Evolutionary conservation across 2,888 invertebrate species (phyloP), one percentile per base, ranked within the genome.

Genomic region (Phyllotreta striolata): DNA sequence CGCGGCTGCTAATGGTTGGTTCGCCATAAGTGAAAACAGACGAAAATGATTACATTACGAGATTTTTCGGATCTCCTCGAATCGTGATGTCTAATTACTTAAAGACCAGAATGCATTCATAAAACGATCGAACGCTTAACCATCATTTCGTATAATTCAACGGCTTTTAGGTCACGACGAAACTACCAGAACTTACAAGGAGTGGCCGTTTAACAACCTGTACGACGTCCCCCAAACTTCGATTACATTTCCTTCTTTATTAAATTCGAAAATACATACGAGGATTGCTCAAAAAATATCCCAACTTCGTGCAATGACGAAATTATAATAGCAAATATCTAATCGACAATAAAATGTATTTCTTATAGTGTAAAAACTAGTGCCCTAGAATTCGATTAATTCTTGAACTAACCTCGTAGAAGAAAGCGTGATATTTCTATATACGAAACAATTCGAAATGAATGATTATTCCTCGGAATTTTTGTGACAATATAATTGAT

Each of bases 11-110:
- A 62, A 65, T 64, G 44, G 64, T 69, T 69, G 64, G 65, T 59
- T 67, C 67, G 66, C 65, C 52, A 56, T 56, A 65, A 66, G 69
- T 69, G 69, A 66, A 69, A 69, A 67, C 68, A 66, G 63, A 63
- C 64, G 68, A 68, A 66, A 68, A 68, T 64, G 54, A 64, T 68
- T 66, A 55, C 64, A 63, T 66, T 66, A 54, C 58, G 56, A 62
- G 56, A 63, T 64, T 61, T 64, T 60, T 63, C 24, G 44, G 58
- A 63, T 57, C 54, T 59, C 54, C 62, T 57, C 65, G 49, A 58
- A 62, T 62, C 68, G 68, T 68, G 68, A 66, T 63, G 12, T 13
- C 49, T 68, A 62, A 64, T 64, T 63, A 60, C 62, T 61, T 60
- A 67, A 63, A 57, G 61, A 47, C 43, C 63, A 51, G 58, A 24